Base-by-base conservation (phyloP, 2,113 vertebrate species). In the Penelope pileata region DNA sequence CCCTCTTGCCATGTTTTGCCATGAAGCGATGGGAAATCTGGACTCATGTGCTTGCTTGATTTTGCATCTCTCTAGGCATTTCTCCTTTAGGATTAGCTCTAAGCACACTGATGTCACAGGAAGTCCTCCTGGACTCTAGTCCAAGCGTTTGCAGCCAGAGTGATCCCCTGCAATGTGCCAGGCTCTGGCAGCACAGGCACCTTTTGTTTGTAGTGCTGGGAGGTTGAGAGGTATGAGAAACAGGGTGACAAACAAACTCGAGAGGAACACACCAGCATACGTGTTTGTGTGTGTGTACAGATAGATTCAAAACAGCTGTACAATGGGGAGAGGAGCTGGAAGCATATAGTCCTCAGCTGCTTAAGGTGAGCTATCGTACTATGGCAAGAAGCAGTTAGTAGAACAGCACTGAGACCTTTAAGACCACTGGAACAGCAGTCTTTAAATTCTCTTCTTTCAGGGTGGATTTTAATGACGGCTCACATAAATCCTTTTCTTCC, bases 401-500 rank as follows among this genome's bases (percentile, higher is more conserved):
- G 97, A 96, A 96, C 95, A 96, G 96, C 96, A 94, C 77, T 78
- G 95, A 98, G 97, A 98, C 98, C 98, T 98, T 98, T 79, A 91
- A 92, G 96, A 95, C 97, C 21, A 59, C 94, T 94, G 96, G 96
- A 95, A 96, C 91, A 97, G 97, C 32, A 96, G 96, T 84, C 96
- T 96, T 97, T 97, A 97, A 89, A 93, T 12, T 95, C 68, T 94
- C 97, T 96, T 97, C 97, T 80, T 96, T 97, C 92, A 78, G 93
- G 83, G 88, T 96, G 88, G 94, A 43, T 91, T 97, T 97, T 85
- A 97, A 88, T 94, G 97, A 96, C 75, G 97, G 95, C 83, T 86
- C 94, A 97, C 87, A 97, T 83, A 96, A 83, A 96, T 70, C 94
- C 96, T 96, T 98, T 87, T 98, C 97, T 98, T 97, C 97, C 97